phyloP scores from a whole-genome alignment of 2,797 vertebrate species.

The Molossus molossus region DNA sequence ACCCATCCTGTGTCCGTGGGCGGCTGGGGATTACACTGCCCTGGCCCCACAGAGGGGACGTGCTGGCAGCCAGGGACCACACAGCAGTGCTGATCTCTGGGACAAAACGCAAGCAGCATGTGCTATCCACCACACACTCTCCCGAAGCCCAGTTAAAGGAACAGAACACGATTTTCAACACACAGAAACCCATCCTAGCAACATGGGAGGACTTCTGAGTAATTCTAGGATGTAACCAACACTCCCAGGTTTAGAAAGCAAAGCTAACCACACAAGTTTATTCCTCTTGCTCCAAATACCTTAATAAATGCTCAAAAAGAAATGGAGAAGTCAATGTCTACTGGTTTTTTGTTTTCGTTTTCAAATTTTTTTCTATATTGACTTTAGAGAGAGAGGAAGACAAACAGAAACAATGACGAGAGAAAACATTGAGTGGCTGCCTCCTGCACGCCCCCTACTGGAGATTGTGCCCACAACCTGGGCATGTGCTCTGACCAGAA shows the following conservation, averaged over 20 bases:
- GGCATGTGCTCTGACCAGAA: no score
- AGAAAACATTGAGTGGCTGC: no score
- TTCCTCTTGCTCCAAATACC: neutral
- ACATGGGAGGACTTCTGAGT: no score
- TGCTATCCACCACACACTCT: no score
- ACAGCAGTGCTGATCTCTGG: neutral
- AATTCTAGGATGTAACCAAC: neutral
- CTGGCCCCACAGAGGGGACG: neutral
- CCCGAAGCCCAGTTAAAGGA: neutral
- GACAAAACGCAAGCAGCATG: neutral
- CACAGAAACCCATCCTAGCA: neutral
- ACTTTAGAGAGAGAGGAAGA: no score
- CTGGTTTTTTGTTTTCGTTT: no score
- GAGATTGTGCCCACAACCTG: no score
- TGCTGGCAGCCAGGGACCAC: neutral
- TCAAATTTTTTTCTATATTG: no score
- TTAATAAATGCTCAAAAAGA: neutral
- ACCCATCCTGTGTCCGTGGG: fast-evolving
- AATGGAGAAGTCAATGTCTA: fast-evolving
- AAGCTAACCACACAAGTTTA: neutral
- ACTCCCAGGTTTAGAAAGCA: neutral
- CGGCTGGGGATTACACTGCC: fast-evolving
- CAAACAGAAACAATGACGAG: no score
- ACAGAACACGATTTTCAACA: neutral
- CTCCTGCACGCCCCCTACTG: no score